Conservation (phyloP, 2,888 invertebrate genomes). For the Pandemis cinnamomeana region DNA sequence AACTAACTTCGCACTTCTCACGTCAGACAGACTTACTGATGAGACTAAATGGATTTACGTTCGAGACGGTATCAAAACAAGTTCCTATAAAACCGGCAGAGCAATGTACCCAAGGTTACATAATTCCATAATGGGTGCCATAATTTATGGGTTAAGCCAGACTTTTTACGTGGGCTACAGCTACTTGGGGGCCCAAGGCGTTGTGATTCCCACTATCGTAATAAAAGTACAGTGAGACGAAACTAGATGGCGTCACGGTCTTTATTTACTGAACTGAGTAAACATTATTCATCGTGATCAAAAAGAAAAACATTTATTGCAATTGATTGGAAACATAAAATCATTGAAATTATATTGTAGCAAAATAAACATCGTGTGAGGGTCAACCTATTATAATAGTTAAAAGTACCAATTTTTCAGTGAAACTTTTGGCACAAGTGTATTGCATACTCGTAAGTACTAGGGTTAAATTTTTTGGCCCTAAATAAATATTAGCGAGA, state of each 20-base stretch:
- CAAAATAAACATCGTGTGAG: too few relatives aligned
- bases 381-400: too few relatives aligned
- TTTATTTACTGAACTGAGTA: background rate
- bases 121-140: background rate
- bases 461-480: too few relatives aligned
- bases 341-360: too few relatives aligned
- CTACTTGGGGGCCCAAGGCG: background rate
- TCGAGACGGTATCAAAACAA: slow-evolving; percentile 6
- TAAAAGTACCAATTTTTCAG: too few relatives aligned
- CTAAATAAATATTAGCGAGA: too few relatives aligned
- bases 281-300: too few relatives aligned
- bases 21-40: background rate
- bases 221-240: background rate
- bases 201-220: background rate
- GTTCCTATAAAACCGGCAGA: slow-evolving; percentile 14
- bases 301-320: too few relatives aligned
- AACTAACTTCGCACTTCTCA: background rate
- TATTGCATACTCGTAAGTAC: too few relatives aligned
- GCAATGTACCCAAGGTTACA: slow-evolving; percentile 11
- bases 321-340: too few relatives aligned
- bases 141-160: background rate
- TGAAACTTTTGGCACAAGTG: too few relatives aligned
- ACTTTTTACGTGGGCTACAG: background rate
- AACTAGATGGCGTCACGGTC: background rate
- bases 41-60: slow-evolving; percentile 2